Conservation (phyloP, 2,113 vertebrate genomes). For the Saccopteryx leptura region DNA sequence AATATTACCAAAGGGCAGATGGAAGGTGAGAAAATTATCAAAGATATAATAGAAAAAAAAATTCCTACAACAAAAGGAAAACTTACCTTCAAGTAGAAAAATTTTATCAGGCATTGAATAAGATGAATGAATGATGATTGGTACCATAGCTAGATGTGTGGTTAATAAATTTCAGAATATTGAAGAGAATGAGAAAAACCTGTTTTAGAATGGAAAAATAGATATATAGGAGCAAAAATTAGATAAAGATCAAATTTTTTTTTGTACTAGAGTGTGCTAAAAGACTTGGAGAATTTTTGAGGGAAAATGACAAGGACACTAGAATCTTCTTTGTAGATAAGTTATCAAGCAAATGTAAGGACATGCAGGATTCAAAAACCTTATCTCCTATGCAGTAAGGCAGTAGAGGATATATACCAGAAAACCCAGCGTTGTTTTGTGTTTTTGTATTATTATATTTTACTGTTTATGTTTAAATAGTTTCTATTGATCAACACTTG, state of each 20-base stretch:
- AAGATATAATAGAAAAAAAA: neutral
- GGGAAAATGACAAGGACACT: neutral
- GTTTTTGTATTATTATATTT: neutral
- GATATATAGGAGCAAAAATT: neutral
- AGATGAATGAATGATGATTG: neutral
- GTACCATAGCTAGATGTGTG: neutral
- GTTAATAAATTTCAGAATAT: neutral
- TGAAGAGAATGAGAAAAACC: neutral
- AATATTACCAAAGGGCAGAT: neutral
- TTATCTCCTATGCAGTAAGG: neutral
- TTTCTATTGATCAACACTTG: neutral
- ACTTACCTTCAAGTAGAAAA: neutral
- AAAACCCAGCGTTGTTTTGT: neutral
- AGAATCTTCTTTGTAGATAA: neutral
- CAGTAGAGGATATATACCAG: neutral
- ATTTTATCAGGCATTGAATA: neutral
- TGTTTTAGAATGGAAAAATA: neutral
- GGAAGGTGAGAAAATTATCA: neutral
- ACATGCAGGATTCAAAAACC: neutral
- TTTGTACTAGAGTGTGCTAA: neutral
- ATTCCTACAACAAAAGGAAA: neutral
- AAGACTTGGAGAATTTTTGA: neutral
- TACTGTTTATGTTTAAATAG: neutral
- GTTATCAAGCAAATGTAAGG: neutral
- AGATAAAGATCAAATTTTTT: neutral